Percentiles rank a stretch among this genome's conserved stretches.
Conservation (phyloP, 2,113 vertebrate species). For the Cololabis saira region DNA sequence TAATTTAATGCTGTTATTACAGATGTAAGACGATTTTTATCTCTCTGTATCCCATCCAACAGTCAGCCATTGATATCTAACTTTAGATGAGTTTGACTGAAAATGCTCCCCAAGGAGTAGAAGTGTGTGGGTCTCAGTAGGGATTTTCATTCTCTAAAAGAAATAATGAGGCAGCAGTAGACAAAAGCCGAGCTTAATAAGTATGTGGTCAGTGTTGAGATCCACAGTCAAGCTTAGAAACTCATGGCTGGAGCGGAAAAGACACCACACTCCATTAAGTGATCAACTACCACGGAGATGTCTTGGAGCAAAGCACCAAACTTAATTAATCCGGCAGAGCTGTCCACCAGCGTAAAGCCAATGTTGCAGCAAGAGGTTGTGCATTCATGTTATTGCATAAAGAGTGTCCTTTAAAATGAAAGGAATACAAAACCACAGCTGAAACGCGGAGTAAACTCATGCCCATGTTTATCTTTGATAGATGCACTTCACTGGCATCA, state of each 20-base stretch:
- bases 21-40: conserved; percentile 45
- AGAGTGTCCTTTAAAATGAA: background rate
- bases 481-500: background rate
- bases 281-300: conserved; percentile 32
- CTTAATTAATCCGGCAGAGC: conserved; percentile 35
- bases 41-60: conserved; percentile 42
- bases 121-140: conserved; percentile 35
- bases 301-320: conserved; percentile 28
- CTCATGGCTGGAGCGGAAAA: conserved; percentile 2
- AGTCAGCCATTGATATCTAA: conserved; percentile 60
- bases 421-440: background rate
- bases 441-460: background rate
- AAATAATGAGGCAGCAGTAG: conserved; percentile 52
- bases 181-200: conserved; percentile 47
- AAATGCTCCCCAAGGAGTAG: conserved; percentile 24
- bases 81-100: conserved; percentile 35
- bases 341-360: background rate
- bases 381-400: background rate
- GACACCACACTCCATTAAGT: conserved; percentile 35
- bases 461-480: conserved; percentile 7
- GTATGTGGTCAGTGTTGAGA: conserved; percentile 42
- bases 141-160: conserved; percentile 40
- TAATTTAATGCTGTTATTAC: conserved; percentile 61
- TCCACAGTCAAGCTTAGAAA: conserved; percentile 22
- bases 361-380: conserved; percentile 3